Conservation (phyloP, 2,113 vertebrate species). For the Saccopteryx leptura region DNA sequence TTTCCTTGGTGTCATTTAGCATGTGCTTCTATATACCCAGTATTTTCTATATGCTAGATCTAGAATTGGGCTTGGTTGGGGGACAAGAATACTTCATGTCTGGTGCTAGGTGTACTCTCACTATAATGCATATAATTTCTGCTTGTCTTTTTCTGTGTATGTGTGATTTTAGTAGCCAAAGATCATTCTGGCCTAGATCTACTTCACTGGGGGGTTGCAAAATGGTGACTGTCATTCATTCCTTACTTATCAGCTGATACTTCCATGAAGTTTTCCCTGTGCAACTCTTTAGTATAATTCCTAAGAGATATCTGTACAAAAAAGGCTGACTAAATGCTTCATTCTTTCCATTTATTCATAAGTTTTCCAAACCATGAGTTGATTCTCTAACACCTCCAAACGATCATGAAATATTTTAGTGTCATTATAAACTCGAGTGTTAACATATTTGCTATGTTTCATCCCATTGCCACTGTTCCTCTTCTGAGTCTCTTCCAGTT, state of each 20-base stretch:
- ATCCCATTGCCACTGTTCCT: not conserved
- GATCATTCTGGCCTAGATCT: not conserved
- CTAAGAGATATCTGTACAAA: too few species aligned
- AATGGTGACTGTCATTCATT: not conserved
- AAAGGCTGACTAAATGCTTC: not conserved
- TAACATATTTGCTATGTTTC: not conserved
- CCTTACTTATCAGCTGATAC: not conserved
- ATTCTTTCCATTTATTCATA: constrained; percentile 35
- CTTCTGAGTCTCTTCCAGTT: not conserved
- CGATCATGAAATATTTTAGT: not conserved
- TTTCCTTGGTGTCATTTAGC: not conserved
- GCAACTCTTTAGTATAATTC: not conserved
- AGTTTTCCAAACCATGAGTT: constrained; percentile 16
- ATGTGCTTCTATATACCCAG: not conserved
- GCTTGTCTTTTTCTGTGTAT: not conserved
- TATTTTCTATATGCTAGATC: not conserved
- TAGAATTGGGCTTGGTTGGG: not conserved
- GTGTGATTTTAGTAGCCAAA: not conserved
- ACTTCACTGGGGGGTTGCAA: not conserved
- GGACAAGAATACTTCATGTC: not conserved
- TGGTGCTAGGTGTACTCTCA: not conserved
- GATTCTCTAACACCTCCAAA: not conserved
- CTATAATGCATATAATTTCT: not conserved
- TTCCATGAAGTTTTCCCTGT: not conserved
- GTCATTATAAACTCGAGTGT: not conserved